phyloP scores from a whole-genome alignment of 2,888 invertebrate genomes.

The Anaspis maculata region DNA sequence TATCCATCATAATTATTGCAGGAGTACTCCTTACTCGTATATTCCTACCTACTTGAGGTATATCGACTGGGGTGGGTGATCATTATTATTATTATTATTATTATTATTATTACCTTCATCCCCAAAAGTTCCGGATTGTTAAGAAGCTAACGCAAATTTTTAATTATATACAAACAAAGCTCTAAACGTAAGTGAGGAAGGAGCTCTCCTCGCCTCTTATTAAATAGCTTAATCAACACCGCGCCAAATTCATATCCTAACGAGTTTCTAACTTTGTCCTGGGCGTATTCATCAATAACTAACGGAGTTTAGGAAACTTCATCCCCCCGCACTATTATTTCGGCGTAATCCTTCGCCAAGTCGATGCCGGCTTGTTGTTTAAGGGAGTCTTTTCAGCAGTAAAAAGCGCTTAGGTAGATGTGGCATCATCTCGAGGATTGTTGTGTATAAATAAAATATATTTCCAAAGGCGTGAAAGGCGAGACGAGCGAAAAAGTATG shows the following conservation, averaged over 20 bases:
- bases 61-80: too few relatives aligned
- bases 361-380: too few relatives aligned
- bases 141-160: constrained; percentile 2
- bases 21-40: too few relatives aligned
- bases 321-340: constrained; percentile 7
- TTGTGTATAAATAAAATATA: too few relatives aligned
- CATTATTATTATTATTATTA: too few relatives aligned
- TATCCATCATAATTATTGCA: too few relatives aligned
- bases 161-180: constrained; percentile 5
- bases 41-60: too few relatives aligned
- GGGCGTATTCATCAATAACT: constrained; percentile 13
- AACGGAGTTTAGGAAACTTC: constrained; percentile 11
- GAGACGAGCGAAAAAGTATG: not conserved
- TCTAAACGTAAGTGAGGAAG: constrained; percentile 4
- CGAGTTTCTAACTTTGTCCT: constrained; percentile 13
- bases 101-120: too few relatives aligned
- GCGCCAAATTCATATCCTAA: constrained; percentile 10
- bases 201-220: constrained; percentile 5
- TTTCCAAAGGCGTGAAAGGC: not conserved
- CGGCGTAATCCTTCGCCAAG: constrained; percentile 8
- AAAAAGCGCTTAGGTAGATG: too few relatives aligned
- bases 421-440: too few relatives aligned
- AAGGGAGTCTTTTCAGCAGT: too few relatives aligned
- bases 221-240: constrained; percentile 13
- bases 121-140: too few relatives aligned